Conservation (phyloP, 2,888 invertebrate species). For the Furcula furcula region DNA sequence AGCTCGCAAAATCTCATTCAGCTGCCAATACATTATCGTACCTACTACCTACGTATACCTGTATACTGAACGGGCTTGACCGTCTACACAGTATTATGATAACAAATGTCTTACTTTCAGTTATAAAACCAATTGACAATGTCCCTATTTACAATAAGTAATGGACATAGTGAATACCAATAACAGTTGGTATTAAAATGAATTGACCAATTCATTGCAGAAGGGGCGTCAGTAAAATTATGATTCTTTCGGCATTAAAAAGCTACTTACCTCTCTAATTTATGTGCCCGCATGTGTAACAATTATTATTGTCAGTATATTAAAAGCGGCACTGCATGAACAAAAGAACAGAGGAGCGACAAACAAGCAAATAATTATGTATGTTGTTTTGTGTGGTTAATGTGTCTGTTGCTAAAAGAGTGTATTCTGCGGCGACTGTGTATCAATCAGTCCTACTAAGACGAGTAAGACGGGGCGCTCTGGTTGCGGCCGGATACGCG, state of each 20-base stretch:
- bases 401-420: constrained; percentile 40
- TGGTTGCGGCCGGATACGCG: constrained; percentile 57
- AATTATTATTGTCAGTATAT: neutral
- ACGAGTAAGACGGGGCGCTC: too few relatives aligned
- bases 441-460: constrained; percentile 52
- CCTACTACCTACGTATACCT: constrained; percentile 6
- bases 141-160: too few relatives aligned
- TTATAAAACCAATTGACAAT: neutral
- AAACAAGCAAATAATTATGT: neutral
- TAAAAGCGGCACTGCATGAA: neutral
- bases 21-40: constrained; percentile 43
- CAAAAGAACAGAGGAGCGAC: neutral
- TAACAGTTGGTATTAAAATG: too few relatives aligned
- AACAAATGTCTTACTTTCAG: constrained; percentile 7
- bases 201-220: too few relatives aligned
- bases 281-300: neutral
- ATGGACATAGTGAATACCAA: too few relatives aligned
- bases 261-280: neutral
- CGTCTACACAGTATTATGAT: constrained; percentile 9
- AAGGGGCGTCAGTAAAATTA: neutral
- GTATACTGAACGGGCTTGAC: constrained; percentile 8
- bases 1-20: constrained; percentile 53
- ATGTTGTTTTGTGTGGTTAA: neutral
- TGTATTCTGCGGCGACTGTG: constrained; percentile 37
- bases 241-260: neutral